Evolutionary conservation across 2,797 vertebrate species (phyloP).

Genomic region (Calcarius lapponicus): DNA sequence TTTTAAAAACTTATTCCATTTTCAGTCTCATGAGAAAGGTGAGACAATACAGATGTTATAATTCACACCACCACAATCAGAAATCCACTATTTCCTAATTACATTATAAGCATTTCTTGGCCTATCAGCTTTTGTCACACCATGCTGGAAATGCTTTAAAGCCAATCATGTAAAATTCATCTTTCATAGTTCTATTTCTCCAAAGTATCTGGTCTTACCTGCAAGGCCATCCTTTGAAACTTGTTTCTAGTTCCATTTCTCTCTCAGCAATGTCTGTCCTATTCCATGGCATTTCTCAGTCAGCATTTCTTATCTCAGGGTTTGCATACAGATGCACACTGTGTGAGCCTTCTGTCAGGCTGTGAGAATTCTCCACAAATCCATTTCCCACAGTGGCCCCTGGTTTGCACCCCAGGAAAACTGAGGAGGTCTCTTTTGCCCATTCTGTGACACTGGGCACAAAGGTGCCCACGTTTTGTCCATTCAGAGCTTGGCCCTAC

Average conservation of each 20-base stretch:
- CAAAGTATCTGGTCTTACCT: background rate
- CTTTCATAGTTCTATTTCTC: background rate
- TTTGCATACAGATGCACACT: background rate
- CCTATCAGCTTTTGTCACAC: background rate
- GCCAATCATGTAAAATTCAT: background rate
- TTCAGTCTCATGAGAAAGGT: background rate
- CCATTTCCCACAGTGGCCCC: background rate
- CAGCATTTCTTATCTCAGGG: background rate
- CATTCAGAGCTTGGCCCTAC: background rate
- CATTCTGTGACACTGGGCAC: background rate
- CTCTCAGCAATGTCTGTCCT: background rate
- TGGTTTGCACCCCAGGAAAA: fast-evolving
- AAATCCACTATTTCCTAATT: background rate
- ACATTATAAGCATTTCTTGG: background rate
- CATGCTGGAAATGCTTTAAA: background rate
- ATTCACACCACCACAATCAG: background rate
- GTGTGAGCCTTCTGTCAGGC: background rate
- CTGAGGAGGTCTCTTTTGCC: fast-evolving
- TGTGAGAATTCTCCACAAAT: background rate
- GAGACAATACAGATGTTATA: background rate
- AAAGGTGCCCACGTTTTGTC: background rate
- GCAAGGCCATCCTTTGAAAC: background rate
- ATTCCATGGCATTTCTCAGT: background rate
- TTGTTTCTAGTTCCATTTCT: background rate
- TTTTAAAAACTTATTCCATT: background rate